Base-by-base conservation (phyloP, 2,113 vertebrate species). In the Vombatus ursinus region DNA sequence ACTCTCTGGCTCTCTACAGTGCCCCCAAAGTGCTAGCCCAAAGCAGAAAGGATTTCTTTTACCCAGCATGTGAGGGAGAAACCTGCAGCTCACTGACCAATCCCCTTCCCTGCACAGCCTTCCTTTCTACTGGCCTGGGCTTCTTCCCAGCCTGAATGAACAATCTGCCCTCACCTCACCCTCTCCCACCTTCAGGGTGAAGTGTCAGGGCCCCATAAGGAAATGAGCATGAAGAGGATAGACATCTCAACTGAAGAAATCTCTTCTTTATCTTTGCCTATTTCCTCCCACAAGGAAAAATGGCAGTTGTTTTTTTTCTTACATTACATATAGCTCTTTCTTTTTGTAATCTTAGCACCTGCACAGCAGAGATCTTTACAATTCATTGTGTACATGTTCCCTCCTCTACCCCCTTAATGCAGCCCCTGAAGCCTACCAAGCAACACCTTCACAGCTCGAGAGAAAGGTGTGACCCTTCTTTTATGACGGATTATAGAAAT, bases 401-500 rank as follows among this genome's bases (percentile, higher is more conserved):
- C 97, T 95, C 90, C 95, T 98, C 95, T 94, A 95, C 90, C 98
- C 93, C 93, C 54, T 97, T 92, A 77, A 93, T 52, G 94, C 98
- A 97, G 96, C 96, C 97, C 97, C 98, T 97, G 94, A 98, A 97
- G 97, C 98, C 97, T 95, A 95, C 5, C 96, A 97, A 98, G 97
- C 96, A 96, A 97, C 95, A 96, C 95, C 97, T 96, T 96, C 96
- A 97, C 95, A 96, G 97, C 98, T 98, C 96, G 97, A 98, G 96
- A 97, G 94, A 98, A 98, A 98, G 98, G 98, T 99, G 98, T 99
- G 96, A 98, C 98, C 98, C 99, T 99, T 98, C 99, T 98, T 97
- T 99, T 98, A 98, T 98, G 98, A 99, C 97, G 97, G 97, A 99
- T 99, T 98, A 98, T 98, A 99, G 99, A 99, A 99, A 99, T 99